Evolutionary conservation across 2,797 vertebrate genomes (phyloP).

Genomic region (Xyrichtys novacula): DNA sequence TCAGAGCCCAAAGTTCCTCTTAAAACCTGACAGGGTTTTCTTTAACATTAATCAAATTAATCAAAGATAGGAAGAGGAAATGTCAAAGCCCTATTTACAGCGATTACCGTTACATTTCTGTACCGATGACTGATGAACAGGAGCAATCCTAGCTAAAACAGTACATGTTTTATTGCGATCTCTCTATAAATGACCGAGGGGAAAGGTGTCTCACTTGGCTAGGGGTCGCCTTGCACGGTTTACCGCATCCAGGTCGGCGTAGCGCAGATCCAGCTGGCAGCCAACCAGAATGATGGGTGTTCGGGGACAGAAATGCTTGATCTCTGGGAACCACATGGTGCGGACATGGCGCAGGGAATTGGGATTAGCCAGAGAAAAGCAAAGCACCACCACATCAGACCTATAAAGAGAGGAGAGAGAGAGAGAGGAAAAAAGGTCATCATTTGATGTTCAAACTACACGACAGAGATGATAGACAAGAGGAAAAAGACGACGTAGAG

Average conservation of each 20-base stretch:
- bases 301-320: constrained; percentile 95
- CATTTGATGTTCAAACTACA: constrained; percentile 3
- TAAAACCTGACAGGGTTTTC: not conserved
- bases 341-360: constrained; percentile 93
- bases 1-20: not conserved
- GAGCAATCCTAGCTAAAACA: not conserved
- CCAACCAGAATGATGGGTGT: constrained; percentile 94
- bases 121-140: constrained; percentile 21
- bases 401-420: constrained; percentile 62
- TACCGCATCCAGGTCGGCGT: constrained; percentile 88
- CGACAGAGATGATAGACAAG: constrained; percentile 18
- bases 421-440: constrained; percentile 2
- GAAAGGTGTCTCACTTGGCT: constrained; percentile 84
- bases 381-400: constrained; percentile 94
- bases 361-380: constrained; percentile 95
- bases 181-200: constrained; percentile 37
- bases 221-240: constrained; percentile 88
- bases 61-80: not conserved
- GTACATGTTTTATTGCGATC: constrained; percentile 11
- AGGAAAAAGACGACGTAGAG: too few relatives aligned
- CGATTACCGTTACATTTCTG: not conserved
- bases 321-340: constrained; percentile 95
- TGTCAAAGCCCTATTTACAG: not conserved
- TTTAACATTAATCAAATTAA: not conserved
- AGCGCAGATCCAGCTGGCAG: constrained; percentile 96